A percentile compares a stretch with the other conserved stretches of the same genome.
Conservation (phyloP, 2,888 invertebrate species). For the Muschampia plurimacula region DNA sequence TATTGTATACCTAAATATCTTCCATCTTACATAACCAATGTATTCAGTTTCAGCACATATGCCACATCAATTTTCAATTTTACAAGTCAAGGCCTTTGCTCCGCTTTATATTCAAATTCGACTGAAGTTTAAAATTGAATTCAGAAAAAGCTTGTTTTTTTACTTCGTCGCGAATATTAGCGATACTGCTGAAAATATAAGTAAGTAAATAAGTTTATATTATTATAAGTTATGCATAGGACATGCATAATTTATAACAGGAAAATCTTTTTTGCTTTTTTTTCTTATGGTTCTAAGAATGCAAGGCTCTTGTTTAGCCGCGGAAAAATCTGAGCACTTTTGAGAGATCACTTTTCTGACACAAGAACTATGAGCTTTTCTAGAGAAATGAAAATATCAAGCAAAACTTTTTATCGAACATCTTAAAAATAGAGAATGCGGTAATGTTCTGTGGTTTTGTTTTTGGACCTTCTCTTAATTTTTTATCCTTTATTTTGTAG, state of each 20-base stretch:
- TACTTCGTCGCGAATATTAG: neutral
- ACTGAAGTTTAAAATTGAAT: slow-evolving; percentile 18
- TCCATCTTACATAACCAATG: neutral
- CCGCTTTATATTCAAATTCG: slow-evolving; percentile 22
- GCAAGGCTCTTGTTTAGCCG: slow-evolving; percentile 26
- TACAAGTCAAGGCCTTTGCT: slow-evolving; percentile 21
- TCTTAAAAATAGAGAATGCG: neutral
- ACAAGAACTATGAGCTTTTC: slow-evolving; percentile 26
- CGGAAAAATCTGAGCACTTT: slow-evolving; percentile 28
- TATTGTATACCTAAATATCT: too few species aligned
- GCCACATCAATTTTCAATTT: slow-evolving; percentile 28
- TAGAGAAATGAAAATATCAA: slow-evolving; percentile 21
- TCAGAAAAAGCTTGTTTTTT: neutral
- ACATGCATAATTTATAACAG: neutral
- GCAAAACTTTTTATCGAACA: slow-evolving; percentile 9
- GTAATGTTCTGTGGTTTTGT: too few species aligned
- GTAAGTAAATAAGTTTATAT: neutral
- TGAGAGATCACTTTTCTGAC: slow-evolving; percentile 29
- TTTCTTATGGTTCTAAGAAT: slow-evolving; percentile 22
- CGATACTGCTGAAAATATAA: neutral
- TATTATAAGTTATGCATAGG: too few species aligned
- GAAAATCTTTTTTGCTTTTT: neutral
- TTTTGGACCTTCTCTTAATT: too few species aligned
- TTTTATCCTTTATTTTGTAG: too few species aligned
- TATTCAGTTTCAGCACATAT: slow-evolving; percentile 7